phyloP scores from a whole-genome alignment of 1,140 invertebrate species.

The Diachasmimorpha longicaudata region DNA sequence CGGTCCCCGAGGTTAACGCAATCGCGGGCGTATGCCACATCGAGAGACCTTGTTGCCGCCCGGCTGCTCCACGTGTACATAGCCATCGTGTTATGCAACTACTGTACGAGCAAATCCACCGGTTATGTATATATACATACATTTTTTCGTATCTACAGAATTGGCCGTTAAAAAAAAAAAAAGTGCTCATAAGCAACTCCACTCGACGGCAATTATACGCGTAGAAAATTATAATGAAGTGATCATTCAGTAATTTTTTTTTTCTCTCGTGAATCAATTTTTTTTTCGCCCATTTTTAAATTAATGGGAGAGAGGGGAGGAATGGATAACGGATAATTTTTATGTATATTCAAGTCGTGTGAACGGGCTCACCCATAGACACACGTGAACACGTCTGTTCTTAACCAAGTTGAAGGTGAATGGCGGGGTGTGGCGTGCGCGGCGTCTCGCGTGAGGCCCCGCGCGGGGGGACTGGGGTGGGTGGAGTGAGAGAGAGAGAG shows the following conservation, averaged over 20 bases:
- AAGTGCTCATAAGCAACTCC: not conserved
- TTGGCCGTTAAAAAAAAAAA: not conserved
- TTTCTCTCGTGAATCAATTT: not conserved
- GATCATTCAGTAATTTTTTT: not conserved
- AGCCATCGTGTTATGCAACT: slow-evolving; percentile 42
- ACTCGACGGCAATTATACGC: not conserved
- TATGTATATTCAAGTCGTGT: not conserved
- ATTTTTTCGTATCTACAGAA: not conserved
- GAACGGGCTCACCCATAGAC: slow-evolving; percentile 22
- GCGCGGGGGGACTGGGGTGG: not conserved
- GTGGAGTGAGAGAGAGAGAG: slow-evolving; percentile 35
- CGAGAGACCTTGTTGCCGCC: slow-evolving; percentile 34
- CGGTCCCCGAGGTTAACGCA: slow-evolving; percentile 27
- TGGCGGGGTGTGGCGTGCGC: slow-evolving; percentile 19
- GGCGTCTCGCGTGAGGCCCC: not conserved
- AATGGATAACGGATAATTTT: not conserved
- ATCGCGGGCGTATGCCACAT: slow-evolving; percentile 26
- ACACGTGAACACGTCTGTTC: slow-evolving; percentile 17
- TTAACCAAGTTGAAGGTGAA: slow-evolving; percentile 56
- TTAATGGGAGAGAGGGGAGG: not conserved
- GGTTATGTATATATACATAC: not conserved
- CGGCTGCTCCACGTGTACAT: slow-evolving; percentile 35
- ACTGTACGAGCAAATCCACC: not conserved
- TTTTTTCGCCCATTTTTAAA: not conserved
- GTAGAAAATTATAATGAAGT: not conserved